phyloP scores from a whole-genome alignment of 2,113 vertebrate genomes.

The Pseudonaja textilis region DNA sequence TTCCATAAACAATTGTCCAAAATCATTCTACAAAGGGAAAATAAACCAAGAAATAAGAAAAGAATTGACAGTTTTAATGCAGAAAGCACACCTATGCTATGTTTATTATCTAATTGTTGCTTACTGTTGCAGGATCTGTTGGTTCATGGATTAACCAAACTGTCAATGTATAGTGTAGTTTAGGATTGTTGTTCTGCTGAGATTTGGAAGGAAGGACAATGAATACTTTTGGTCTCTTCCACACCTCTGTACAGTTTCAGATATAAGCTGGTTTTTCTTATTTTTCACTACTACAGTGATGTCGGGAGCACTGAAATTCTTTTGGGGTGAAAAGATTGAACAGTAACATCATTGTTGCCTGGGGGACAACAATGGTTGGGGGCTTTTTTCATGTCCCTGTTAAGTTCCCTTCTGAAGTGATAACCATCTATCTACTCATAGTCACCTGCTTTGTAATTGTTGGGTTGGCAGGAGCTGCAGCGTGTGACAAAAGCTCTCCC shows the following conservation, averaged over 20 bases:
- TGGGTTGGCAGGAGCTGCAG: no score
- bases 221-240: not conserved
- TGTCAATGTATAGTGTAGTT: not conserved
- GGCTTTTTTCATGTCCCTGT: no score
- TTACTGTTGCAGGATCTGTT: not conserved
- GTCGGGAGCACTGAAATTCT: no score
- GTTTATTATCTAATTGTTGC: not conserved
- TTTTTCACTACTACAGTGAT: no score
- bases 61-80: not conserved
- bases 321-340: no score
- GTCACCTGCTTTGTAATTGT: no score
- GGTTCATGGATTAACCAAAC: not conserved
- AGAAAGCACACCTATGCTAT: not conserved
- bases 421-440: no score
- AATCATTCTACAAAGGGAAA: not conserved
- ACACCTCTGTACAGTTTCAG: not conserved
- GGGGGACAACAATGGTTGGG: no score
- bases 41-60: not conserved
- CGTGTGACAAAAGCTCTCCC: no score
- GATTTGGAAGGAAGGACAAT: not conserved
- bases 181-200: not conserved
- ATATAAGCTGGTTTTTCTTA: not conserved
- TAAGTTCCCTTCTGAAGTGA: no score
- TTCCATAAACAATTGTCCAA: not conserved
- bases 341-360: no score